Conservation (phyloP, 1,140 invertebrate genomes). For the Scylla paramamosain region DNA sequence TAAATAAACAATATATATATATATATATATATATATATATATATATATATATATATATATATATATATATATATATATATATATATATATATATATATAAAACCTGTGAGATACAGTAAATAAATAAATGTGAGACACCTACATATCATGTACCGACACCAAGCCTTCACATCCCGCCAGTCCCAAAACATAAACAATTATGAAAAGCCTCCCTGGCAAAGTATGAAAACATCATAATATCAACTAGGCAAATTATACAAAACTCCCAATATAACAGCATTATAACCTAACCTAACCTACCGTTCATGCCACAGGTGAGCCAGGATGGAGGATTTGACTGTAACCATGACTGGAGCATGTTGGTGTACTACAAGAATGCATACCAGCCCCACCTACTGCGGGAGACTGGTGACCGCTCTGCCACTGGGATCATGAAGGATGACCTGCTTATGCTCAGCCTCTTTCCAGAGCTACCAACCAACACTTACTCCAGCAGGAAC, state of each 20-base stretch:
- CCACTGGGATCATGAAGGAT: constrained; percentile 65
- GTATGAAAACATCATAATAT: not conserved
- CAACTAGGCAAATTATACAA: not conserved
- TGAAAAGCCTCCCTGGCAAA: not conserved
- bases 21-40: no score
- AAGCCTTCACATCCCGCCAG: no score
- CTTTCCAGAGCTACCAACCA: constrained; percentile 48
- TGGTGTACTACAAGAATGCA: constrained; percentile 68
- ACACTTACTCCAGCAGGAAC: constrained; percentile 74
- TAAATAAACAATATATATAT: no score
- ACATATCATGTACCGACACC: no score
- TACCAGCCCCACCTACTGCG: constrained; percentile 66
- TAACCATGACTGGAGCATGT: constrained; percentile 74
- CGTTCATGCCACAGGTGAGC: constrained; percentile 44
- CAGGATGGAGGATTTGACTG: constrained; percentile 60
- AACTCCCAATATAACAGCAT: not conserved
- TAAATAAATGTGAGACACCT: no score
- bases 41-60: constrained; percentile 26
- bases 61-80: constrained; percentile 13
- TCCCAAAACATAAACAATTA: no score
- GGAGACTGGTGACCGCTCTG: constrained; percentile 59
- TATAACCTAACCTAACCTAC: no score
- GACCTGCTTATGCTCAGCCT: constrained; percentile 68
- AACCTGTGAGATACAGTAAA: not conserved
- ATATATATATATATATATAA: not conserved